Evolutionary conservation across 2,888 invertebrate genomes (phyloP).

Genomic region (Oxyteleia sp.): DNA sequence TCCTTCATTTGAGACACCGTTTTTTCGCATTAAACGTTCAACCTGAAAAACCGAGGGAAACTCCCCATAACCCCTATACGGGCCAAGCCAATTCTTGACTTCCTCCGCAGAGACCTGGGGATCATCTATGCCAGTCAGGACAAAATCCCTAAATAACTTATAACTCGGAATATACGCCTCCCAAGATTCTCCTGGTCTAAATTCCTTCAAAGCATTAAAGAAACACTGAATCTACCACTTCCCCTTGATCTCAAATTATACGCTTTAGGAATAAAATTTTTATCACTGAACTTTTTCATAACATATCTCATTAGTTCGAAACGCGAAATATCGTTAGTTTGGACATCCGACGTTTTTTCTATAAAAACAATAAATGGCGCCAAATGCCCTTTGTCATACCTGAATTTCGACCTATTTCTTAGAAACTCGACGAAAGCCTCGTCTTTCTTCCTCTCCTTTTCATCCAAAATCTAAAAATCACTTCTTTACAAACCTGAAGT

Average conservation of each 20-base stretch:
- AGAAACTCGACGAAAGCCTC: no score
- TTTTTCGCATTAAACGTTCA: background rate
- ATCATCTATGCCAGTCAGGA: slow-evolving; percentile 7
- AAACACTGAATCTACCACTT: background rate
- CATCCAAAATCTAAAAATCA: no score
- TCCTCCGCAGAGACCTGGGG: background rate
- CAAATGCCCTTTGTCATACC: slow-evolving; percentile 3
- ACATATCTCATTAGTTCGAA: background rate
- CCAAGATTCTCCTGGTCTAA: background rate
- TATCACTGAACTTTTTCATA: background rate
- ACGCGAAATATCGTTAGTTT: background rate
- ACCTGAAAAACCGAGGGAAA: background rate
- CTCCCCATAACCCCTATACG: background rate
- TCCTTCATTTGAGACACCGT: background rate
- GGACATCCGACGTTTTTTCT: background rate
- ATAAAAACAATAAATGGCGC: background rate
- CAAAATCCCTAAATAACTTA: slow-evolving; percentile 15
- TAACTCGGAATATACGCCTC: slow-evolving; percentile 5
- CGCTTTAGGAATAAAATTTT: background rate
- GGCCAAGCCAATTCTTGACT: background rate
- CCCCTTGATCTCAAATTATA: background rate
- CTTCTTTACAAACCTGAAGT: no score
- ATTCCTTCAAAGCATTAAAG: background rate
- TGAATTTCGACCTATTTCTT: no score
- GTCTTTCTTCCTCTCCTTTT: no score